Evolutionary conservation across 1,140 invertebrate genomes (phyloP).

Genomic region (Drosophila orena): DNA sequence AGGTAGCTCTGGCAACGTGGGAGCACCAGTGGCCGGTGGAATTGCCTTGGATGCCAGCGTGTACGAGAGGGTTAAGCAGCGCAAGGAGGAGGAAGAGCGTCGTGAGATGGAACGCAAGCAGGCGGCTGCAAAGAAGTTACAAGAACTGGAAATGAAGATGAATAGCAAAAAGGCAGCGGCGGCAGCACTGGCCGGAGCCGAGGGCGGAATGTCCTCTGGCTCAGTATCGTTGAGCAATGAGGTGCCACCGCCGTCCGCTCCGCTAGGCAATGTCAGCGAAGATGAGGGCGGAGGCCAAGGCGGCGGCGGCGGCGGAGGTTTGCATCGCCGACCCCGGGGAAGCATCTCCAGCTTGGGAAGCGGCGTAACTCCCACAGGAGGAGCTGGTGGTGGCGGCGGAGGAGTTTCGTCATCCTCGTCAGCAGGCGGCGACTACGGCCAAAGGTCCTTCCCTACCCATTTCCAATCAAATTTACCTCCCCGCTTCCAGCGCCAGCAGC

Average conservation of each 20-base stretch:
- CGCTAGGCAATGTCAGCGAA: slow-evolving; percentile 54
- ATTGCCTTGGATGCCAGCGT: slow-evolving; percentile 79
- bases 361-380: slow-evolving; percentile 23
- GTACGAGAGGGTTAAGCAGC: slow-evolving; percentile 88
- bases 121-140: slow-evolving; percentile 88
- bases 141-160: slow-evolving; percentile 88
- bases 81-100: slow-evolving; percentile 90
- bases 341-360: slow-evolving; percentile 63
- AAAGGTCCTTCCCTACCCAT: slow-evolving; percentile 87
- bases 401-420: slow-evolving; percentile 25
- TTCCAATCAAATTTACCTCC: slow-evolving; percentile 94
- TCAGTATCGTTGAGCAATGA: slow-evolving; percentile 14
- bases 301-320: slow-evolving; percentile 24
- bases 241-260: slow-evolving; percentile 7
- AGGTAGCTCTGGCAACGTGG: slow-evolving; percentile 62
- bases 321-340: slow-evolving; percentile 60
- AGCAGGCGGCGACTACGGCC: slow-evolving; percentile 53
- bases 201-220: slow-evolving; percentile 1
- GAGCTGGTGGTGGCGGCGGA: slow-evolving; percentile 10
- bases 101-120: slow-evolving; percentile 87
- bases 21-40: slow-evolving; percentile 43
- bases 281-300: slow-evolving; percentile 52
- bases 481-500: slow-evolving; percentile 92
- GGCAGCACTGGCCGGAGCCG: slow-evolving; percentile 19
- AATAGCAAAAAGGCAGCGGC: slow-evolving; percentile 86